Evolutionary conservation across 2,888 invertebrate species (phyloP).

Genomic region (Isoperla grammatica): DNA sequence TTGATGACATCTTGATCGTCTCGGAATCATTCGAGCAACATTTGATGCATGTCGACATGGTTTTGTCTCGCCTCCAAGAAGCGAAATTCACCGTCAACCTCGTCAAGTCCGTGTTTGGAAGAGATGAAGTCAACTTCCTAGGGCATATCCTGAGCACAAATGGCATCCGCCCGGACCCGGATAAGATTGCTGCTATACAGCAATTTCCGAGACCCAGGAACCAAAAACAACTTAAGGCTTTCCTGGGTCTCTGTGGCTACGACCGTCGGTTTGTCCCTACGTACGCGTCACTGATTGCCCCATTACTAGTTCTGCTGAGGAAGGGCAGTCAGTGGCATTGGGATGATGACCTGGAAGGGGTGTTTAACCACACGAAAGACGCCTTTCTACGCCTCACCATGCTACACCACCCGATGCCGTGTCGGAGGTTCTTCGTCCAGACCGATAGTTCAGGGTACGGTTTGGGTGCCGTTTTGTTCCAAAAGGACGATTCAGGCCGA

Average conservation of each 20-base stretch:
- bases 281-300: conserved; percentile 21
- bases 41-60: too few species aligned
- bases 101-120: too few species aligned
- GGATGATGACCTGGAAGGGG: conserved; percentile 12
- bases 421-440: conserved; percentile 21
- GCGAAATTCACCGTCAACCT: too few species aligned
- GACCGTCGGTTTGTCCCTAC: conserved; percentile 13
- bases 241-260: conserved; percentile 19
- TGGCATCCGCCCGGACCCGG: conserved; percentile 24
- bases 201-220: conserved; percentile 25
- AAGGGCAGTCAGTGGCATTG: conserved; percentile 20
- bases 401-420: conserved; percentile 24
- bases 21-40: too few species aligned
- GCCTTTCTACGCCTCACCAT: conserved; percentile 8
- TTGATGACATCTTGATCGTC: too few species aligned
- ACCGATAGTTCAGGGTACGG: conserved; percentile 27
- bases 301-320: conserved; percentile 20
- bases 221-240: conserved; percentile 12
- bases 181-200: conserved; percentile 24
- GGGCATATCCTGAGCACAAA: conserved; percentile 19
- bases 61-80: too few species aligned
- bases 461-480: conserved; percentile 27
- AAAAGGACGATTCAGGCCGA: conserved; percentile 17
- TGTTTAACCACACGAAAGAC: background rate
- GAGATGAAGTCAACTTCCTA: background rate